phyloP scores from a whole-genome alignment of 2,797 vertebrate species.

The Siniperca undulata region DNA sequence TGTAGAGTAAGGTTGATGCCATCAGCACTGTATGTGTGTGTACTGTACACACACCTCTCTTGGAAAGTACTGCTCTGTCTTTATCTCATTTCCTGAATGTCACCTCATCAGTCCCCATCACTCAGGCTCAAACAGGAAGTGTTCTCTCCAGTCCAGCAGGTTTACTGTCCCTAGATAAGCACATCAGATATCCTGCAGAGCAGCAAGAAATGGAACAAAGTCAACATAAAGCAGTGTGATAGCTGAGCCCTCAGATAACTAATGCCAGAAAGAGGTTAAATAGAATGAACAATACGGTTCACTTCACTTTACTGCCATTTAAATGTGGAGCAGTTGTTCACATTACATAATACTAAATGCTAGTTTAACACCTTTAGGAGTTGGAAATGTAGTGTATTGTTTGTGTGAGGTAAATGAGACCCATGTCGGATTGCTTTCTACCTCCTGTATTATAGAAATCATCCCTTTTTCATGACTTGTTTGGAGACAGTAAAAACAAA shows the following conservation, averaged over 20 bases:
- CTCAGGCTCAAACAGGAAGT: constrained; percentile 63
- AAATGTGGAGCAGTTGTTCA: constrained; percentile 5
- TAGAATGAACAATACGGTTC: constrained; percentile 32
- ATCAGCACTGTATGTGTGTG: background rate
- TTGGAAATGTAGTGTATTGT: background rate
- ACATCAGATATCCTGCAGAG: constrained; percentile 57
- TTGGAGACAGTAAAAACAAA: background rate
- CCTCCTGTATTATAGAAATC: constrained; percentile 18
- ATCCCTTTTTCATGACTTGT: constrained; percentile 4
- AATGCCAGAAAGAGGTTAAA: constrained; percentile 27
- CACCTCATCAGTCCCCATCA: constrained; percentile 47
- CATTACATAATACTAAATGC: background rate
- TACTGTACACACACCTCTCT: constrained; percentile 25
- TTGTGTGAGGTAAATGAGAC: constrained; percentile 4
- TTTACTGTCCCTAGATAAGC: constrained; percentile 64
- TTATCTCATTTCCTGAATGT: constrained; percentile 62
- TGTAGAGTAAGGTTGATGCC: background rate
- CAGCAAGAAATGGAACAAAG: constrained; percentile 49
- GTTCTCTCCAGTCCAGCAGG: constrained; percentile 54
- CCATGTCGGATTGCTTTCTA: background rate
- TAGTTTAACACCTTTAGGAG: constrained; percentile 5
- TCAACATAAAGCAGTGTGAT: constrained; percentile 48
- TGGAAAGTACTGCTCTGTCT: constrained; percentile 41
- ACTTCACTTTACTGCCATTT: constrained; percentile 49
- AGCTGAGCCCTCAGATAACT: constrained; percentile 36